Conservation (phyloP, 2,113 vertebrate genomes). For the Psilopogon haemacephalus region DNA sequence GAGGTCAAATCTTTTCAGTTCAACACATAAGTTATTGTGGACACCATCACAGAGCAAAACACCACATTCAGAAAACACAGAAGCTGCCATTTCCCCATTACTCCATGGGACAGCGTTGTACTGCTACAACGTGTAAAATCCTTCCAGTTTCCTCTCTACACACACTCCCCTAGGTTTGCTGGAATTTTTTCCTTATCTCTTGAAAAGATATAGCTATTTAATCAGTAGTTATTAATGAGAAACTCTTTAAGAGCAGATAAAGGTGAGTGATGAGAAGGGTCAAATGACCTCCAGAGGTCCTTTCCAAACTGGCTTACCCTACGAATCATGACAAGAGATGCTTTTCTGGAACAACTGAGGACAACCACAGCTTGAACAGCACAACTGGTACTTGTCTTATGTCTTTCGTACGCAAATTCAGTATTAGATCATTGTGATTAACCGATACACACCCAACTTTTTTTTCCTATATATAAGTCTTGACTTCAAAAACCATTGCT, state of each 20-base stretch:
- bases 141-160: not conserved
- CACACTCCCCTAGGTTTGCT: not conserved
- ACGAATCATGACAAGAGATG: not conserved
- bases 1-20: not conserved
- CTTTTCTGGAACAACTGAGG: not conserved
- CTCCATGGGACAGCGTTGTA: not conserved
- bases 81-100: not conserved
- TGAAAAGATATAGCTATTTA: not conserved
- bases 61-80: not conserved
- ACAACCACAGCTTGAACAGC: not conserved
- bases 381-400: fast-evolving
- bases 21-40: not conserved
- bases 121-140: not conserved
- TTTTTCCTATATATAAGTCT: not conserved
- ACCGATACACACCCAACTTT: not conserved
- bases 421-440: not conserved
- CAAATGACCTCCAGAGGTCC: not conserved
- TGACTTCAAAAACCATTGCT: not conserved
- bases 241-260: not conserved
- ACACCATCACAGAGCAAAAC: not conserved
- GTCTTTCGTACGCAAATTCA: not conserved
- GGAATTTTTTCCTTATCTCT: not conserved
- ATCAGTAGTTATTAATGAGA: not conserved
- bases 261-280: not conserved
- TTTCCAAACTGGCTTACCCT: not conserved